A percentile compares a stretch with the other conserved stretches of the same genome.
Evolutionary conservation across 2,888 invertebrate genomes (phyloP).

Genomic region (Dryobota labecula): DNA sequence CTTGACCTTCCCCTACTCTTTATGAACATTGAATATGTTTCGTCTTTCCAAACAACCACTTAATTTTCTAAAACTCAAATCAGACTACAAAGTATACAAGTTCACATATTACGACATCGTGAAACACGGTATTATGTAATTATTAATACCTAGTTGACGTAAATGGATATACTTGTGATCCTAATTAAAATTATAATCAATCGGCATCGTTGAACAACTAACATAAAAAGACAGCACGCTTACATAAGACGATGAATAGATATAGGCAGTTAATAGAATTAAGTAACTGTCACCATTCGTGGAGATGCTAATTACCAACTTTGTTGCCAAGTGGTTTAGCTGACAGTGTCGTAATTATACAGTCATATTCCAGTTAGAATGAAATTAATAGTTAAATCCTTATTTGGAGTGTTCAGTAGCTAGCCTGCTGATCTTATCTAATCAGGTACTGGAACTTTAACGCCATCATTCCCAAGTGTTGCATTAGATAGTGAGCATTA

Average conservation of each 20-base stretch:
- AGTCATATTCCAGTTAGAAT: conserved; percentile 1
- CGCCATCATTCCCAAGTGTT: not conserved
- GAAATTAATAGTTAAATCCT: conserved; percentile 3
- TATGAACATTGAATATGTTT: not conserved
- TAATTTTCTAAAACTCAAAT: not conserved
- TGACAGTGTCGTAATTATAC: conserved; percentile 18
- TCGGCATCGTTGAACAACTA: conserved; percentile 6
- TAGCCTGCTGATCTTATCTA: conserved; percentile 6
- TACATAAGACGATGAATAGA: conserved; percentile 10
- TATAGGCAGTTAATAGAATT: conserved; percentile 8
- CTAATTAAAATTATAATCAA: conserved; percentile 25
- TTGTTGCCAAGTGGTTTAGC: not conserved
- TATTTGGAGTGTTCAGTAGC: conserved; percentile 6
- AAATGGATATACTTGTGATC: not conserved
- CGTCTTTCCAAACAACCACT: not conserved
- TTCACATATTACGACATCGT: not conserved
- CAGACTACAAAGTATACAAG: not conserved
- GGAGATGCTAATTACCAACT: conserved; percentile 1
- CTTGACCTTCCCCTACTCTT: not conserved
- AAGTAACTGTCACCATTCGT: conserved; percentile 4
- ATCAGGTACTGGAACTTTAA: conserved; percentile 19
- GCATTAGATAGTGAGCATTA: not conserved
- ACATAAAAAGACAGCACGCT: not conserved
- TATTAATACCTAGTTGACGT: not conserved
- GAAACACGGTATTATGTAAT: conserved; percentile 1